Evolutionary conservation across 2,113 vertebrate genomes (phyloP).

Genomic region (Pampusana beccarii): DNA sequence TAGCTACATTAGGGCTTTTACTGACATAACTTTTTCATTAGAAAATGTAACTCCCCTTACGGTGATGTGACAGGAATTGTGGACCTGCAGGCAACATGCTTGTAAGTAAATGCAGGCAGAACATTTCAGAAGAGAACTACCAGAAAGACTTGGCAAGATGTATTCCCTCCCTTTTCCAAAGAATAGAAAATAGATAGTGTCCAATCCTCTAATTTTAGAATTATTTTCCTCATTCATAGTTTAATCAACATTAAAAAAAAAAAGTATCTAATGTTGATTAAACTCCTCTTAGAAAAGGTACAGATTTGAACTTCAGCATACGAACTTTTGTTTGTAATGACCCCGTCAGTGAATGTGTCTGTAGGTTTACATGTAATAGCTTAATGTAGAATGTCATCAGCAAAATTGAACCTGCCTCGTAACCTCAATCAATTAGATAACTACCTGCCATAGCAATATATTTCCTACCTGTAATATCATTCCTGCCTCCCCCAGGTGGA

Average conservation of each 20-base stretch:
- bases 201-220: neutral
- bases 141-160: neutral
- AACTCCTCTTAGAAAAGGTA: neutral
- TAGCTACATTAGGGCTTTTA: neutral
- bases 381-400: neutral
- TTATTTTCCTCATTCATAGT: neutral
- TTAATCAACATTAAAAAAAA: neutral
- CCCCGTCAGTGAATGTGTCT: neutral
- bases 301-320: neutral
- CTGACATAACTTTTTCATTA: neutral
- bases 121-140: neutral
- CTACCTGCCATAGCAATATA: accelerated
- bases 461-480: slow-evolving; percentile 88
- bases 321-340: neutral
- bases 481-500: slow-evolving; percentile 91
- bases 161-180: neutral
- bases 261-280: neutral
- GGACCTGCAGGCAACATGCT: neutral
- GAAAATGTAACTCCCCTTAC: neutral
- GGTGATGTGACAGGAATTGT: neutral
- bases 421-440: neutral
- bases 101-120: neutral
- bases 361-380: neutral
- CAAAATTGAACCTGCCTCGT: neutral
- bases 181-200: neutral